These are phyloP conservation scores for Rhinatrema bivittatum DNA, from an alignment of 2,797 vertebrate genomes.

Conservation along the genomic window DNA sequence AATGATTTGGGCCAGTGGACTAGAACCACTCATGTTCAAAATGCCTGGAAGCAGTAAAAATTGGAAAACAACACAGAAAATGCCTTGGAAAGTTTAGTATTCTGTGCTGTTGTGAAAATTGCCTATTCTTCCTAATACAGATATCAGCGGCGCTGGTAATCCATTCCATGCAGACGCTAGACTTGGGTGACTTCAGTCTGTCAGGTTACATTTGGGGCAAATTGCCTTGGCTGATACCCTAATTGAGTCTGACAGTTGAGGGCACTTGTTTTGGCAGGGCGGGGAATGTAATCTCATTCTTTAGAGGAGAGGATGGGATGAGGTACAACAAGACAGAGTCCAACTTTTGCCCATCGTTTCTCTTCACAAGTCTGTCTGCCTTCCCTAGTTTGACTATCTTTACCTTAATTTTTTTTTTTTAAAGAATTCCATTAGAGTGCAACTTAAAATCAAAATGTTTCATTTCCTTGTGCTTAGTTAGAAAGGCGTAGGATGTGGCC, in stretches of 20 bases:
- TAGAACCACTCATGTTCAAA: too few species aligned
- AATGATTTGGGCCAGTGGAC: too few species aligned
- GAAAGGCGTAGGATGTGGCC: conserved; percentile 26
- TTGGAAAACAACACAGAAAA: too few species aligned
- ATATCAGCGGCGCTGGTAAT: too few species aligned
- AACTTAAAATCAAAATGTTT: neutral
- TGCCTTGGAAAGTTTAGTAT: too few species aligned
- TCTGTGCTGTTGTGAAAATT: too few species aligned
- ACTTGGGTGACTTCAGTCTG: too few species aligned
- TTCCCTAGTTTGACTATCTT: conserved; percentile 36
- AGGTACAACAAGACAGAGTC: conserved; percentile 14
- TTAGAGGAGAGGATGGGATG: conserved; percentile 21
- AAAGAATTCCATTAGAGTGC: conserved; percentile 19
- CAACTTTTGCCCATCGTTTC: conserved; percentile 37
- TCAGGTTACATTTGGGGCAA: too few species aligned
- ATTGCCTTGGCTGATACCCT: conserved; percentile 15
- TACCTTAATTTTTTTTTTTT: conserved; percentile 26
- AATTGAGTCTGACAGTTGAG: conserved; percentile 21
- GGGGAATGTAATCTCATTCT: conserved; percentile 38
- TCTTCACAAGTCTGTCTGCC: conserved; percentile 12
- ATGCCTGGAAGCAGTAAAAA: too few species aligned
- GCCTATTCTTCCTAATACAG: too few species aligned
- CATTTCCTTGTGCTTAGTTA: conserved; percentile 19
- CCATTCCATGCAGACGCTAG: too few species aligned
- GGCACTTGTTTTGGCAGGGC: conserved; percentile 31